Percentiles rank a stretch among this genome's conserved stretches.
Conservation (phyloP, 1,140 invertebrate species). For the Heliconius hewitsoni region DNA sequence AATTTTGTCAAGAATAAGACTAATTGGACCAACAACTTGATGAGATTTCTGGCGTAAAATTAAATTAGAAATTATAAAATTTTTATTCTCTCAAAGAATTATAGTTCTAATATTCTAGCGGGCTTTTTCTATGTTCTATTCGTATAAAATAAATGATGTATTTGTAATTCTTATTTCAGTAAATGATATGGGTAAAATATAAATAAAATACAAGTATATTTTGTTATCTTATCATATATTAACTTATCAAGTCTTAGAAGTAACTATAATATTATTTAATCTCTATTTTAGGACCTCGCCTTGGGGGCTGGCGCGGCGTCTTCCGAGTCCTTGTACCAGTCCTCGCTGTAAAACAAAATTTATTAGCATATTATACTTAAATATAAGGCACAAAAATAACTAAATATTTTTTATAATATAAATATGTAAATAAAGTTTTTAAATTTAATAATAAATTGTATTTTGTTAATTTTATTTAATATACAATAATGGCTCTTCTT, state of each 20-base stretch:
- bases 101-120: no score
- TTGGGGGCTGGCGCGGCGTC: slow-evolving; percentile 71
- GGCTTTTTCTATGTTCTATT: no score
- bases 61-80: no score
- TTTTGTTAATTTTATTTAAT: no score
- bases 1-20: no score
- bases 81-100: no score
- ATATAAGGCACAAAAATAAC: not conserved
- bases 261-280: slow-evolving; percentile 64
- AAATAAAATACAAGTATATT: slow-evolving; percentile 46
- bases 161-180: not conserved
- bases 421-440: no score
- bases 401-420: no score
- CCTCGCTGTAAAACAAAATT: slow-evolving; percentile 83
- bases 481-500: no score
- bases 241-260: slow-evolving; percentile 76
- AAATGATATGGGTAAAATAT: not conserved
- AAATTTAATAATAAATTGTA: no score
- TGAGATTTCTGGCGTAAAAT: no score
- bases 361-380: not conserved
- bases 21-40: no score
- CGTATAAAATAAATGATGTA: not conserved
- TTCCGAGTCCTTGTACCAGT: slow-evolving; percentile 91
- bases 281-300: slow-evolving; percentile 66
- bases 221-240: slow-evolving; percentile 72